Evolutionary conservation across 2,797 vertebrate genomes (phyloP).

Genomic region (Paedocypris micromegethes): DNA sequence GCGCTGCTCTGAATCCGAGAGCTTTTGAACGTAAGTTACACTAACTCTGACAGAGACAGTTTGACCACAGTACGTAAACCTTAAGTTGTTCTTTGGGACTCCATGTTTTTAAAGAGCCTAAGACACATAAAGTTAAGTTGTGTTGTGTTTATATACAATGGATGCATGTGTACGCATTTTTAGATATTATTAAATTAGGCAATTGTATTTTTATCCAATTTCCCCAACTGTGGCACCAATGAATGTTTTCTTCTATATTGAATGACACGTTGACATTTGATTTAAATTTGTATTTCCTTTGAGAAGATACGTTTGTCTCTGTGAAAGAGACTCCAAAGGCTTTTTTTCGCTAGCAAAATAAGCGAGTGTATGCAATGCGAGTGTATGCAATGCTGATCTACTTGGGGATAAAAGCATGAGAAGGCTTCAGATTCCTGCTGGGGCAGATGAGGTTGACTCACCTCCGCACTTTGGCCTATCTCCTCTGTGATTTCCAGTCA

Average conservation of each 20-base stretch:
- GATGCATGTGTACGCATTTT: too few relatives aligned
- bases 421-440: slow-evolving; percentile 36
- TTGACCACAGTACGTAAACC: slow-evolving; percentile 11
- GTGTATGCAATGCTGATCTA: slow-evolving; percentile 23
- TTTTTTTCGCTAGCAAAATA: slow-evolving; percentile 8
- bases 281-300: too few relatives aligned
- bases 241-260: too few relatives aligned
- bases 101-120: background rate
- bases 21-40: slow-evolving; percentile 23
- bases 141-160: too few relatives aligned
- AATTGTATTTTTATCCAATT: too few relatives aligned
- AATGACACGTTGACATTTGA: too few relatives aligned
- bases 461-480: slow-evolving; percentile 27
- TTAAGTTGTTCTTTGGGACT: slow-evolving; percentile 20
- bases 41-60: slow-evolving; percentile 18
- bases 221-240: too few relatives aligned
- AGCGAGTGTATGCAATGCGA: slow-evolving; percentile 14
- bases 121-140: too few relatives aligned
- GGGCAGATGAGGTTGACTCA: slow-evolving; percentile 48
- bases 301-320: too few relatives aligned
- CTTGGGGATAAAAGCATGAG: slow-evolving; percentile 38
- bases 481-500: slow-evolving; percentile 48
- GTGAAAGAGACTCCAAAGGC: background rate
- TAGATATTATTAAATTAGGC: too few relatives aligned
- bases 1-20: slow-evolving; percentile 4